Evolutionary conservation across 2,888 invertebrate species (phyloP).

Genomic region (Dione juno): DNA sequence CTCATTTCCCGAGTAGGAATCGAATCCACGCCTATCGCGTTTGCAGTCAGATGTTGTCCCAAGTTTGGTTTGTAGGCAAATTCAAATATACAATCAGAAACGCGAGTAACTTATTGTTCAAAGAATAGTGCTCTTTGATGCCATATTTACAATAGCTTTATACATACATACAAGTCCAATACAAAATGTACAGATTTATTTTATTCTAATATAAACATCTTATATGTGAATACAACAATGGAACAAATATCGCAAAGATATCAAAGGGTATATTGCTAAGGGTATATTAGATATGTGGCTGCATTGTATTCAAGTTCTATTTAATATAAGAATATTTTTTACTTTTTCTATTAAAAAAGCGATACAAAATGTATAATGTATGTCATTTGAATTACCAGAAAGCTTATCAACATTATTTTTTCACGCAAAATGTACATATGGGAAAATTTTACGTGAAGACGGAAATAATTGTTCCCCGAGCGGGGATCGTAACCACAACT

Average conservation of each 20-base stretch:
- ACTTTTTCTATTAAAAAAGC: neutral
- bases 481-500: no score
- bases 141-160: slow-evolving; percentile 5
- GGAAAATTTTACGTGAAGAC: no score
- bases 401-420: no score
- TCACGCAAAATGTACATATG: no score
- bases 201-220: slow-evolving; percentile 8
- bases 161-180: neutral
- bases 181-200: neutral
- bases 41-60: no score
- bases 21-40: no score
- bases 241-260: slow-evolving; percentile 8
- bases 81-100: no score
- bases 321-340: neutral
- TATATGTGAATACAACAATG: slow-evolving; percentile 17
- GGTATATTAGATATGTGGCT: slow-evolving; percentile 25
- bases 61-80: no score
- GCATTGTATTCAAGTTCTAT: slow-evolving; percentile 9
- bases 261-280: slow-evolving; percentile 28
- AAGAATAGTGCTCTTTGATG: neutral
- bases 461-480: no score
- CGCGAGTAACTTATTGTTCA: neutral
- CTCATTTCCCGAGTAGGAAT: no score
- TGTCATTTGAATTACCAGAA: neutral
- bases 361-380: neutral